Base-by-base conservation (phyloP, 2,888 invertebrate genomes). In the Rhingia rostrata region DNA sequence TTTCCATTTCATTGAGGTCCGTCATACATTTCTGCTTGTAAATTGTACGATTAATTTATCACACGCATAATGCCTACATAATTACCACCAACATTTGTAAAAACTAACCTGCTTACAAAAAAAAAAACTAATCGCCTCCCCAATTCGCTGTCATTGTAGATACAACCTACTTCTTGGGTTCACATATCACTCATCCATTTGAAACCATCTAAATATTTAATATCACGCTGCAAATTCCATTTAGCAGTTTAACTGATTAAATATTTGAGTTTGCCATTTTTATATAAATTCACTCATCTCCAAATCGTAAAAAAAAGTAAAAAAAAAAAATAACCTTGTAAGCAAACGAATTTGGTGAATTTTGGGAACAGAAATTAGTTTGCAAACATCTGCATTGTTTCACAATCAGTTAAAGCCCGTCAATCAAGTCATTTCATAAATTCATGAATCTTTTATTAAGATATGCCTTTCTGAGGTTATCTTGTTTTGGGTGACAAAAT, bases 321-420 rank as follows among this genome's bases (percentile, higher is more conserved):
- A 54, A 63, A 39, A 37, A 60, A 60, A 32, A 45, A 33, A 45
- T 39, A 49, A 45, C 45, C 47, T 33, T 14, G 2, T 9, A 43
- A 37, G 37, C 64, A 63, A 64, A 63, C 56, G 45, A 51, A 61
- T 43, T 60, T 70, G 47, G 47, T 58, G 45, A 51, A 73, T 75
- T 61, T 56, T 66, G 53, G 6, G 30, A n/a, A n/a, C 53, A 70
- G 56, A 51, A 41, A 60, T 37, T 61, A 49, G 63, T 79, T 84
- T 56, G 74, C 67, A 79, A 74, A 84, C 61, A 49, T 78, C 83
- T 83, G 72, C 67, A 77, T 56, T 43, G 67, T 83, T 74, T 60
- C 84, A 74, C 60, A 80, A 79, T 73, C 73, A 7, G 22, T 60
- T 45, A 6, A 51, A 45, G 22, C 43, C 39, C n/a, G 51, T 14